Evolutionary conservation across 2,888 invertebrate genomes (phyloP).

Genomic region (Mystacides longicornis): DNA sequence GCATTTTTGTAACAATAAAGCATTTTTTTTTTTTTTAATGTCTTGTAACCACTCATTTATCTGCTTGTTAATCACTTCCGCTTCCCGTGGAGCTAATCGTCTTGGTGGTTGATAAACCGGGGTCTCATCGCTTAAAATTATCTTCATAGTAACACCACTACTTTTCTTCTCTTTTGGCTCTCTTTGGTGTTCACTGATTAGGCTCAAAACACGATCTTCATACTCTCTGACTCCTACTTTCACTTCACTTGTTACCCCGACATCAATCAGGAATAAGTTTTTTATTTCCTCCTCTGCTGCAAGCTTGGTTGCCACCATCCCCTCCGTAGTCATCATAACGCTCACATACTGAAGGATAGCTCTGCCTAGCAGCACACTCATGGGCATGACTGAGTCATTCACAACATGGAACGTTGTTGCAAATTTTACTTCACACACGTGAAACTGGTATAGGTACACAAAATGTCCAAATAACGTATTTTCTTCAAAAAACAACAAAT

Average conservation of each 20-base stretch:
- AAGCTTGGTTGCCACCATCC: neutral
- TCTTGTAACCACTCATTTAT: slow-evolving; percentile 30
- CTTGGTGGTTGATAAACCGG: slow-evolving; percentile 28
- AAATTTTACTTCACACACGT: neutral
- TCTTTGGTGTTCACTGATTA: neutral
- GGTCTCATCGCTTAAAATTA: slow-evolving; percentile 29
- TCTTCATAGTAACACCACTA: slow-evolving; percentile 24
- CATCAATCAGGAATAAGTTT: neutral
- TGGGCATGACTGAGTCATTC: neutral
- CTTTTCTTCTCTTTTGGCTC: neutral
- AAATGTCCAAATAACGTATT: too few species aligned
- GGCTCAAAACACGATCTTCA: neutral
- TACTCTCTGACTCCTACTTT: neutral
- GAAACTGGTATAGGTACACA: too few species aligned
- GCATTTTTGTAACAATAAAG: too few species aligned
- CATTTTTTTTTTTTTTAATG: too few species aligned
- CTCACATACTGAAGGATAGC: neutral
- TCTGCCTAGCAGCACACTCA: neutral
- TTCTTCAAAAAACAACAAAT: too few species aligned
- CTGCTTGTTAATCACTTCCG: slow-evolving; percentile 28
- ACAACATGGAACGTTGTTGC: neutral
- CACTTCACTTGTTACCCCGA: neutral
- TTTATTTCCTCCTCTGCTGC: neutral
- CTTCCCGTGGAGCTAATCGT: slow-evolving; percentile 27
- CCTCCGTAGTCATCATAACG: neutral